Percentiles rank a stretch among this genome's conserved stretches.
Evolutionary conservation across 2,888 invertebrate species (phyloP).

Genomic region (Gasteruption jaculator): DNA sequence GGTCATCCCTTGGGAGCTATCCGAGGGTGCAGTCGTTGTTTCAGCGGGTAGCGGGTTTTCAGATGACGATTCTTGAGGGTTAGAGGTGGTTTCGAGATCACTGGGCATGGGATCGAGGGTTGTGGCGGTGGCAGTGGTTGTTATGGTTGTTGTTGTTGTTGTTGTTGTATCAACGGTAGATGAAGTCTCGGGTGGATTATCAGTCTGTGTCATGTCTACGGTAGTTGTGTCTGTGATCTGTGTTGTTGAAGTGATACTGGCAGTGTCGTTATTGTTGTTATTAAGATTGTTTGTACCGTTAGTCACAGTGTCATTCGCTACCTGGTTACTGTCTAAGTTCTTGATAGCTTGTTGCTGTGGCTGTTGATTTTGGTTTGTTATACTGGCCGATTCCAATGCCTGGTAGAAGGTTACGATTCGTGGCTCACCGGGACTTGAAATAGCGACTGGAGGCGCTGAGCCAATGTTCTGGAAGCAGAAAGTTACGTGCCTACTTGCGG

Average conservation of each 20-base stretch:
- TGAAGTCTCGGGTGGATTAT: no score
- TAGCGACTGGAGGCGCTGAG: conserved; percentile 33
- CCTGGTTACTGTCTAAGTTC: conserved; percentile 42
- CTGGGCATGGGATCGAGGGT: no score
- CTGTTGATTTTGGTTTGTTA: conserved; percentile 33
- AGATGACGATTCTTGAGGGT: no score
- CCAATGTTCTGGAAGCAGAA: conserved; percentile 46
- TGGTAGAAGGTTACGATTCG: conserved; percentile 45
- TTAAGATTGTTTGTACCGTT: conserved; percentile 43
- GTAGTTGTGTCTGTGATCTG: conserved; percentile 31
- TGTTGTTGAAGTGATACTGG: conserved; percentile 33
- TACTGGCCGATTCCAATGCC: conserved; percentile 44
- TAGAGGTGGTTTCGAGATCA: no score
- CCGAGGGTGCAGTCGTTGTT: not conserved
- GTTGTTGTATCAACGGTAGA: not conserved
- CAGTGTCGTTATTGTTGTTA: conserved; percentile 49
- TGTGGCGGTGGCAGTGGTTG: conserved; percentile 2
- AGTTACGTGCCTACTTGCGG: conserved; percentile 32
- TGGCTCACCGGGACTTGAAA: conserved; percentile 44
- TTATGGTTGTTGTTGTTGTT: conserved; percentile 12
- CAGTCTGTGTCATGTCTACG: conserved; percentile 28
- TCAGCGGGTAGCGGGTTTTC: no score
- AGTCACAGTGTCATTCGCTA: conserved; percentile 37
- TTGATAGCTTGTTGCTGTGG: conserved; percentile 28
- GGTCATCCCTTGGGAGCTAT: no score